Conservation (phyloP, 2,113 vertebrate genomes). For the Ctenodactylus gundi region DNA sequence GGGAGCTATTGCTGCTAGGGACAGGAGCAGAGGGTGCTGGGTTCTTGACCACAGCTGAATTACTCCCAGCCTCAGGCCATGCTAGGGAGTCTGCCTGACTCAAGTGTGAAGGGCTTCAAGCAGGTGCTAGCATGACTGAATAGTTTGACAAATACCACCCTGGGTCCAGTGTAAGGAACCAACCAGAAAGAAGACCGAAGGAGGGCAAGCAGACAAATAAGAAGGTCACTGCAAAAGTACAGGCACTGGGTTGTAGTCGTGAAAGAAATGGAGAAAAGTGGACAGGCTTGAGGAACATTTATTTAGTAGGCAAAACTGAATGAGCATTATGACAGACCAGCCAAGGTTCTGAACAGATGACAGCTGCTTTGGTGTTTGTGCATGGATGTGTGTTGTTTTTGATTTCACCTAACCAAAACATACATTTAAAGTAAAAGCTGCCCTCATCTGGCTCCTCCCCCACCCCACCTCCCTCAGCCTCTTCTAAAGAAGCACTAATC, state of each 20-base stretch:
- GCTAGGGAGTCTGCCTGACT: background rate
- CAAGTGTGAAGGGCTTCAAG: background rate
- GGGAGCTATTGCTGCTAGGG: no score
- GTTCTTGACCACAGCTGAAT: background rate
- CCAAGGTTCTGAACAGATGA: background rate
- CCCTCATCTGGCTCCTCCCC: background rate
- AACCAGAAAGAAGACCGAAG: background rate
- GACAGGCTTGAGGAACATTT: background rate
- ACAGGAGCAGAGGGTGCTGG: background rate
- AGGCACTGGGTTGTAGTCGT: background rate
- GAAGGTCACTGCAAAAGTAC: background rate
- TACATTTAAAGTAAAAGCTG: conserved; percentile 3
- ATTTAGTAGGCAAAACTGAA: background rate
- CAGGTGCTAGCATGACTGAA: background rate
- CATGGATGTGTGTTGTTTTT: background rate
- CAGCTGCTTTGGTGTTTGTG: background rate
- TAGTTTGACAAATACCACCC: background rate
- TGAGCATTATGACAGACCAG: background rate
- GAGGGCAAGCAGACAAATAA: background rate
- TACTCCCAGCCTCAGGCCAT: background rate
- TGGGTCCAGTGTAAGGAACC: background rate
- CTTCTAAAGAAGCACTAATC: background rate
- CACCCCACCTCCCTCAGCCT: background rate
- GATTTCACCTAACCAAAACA: background rate
- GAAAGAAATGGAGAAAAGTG: background rate